Conservation (phyloP, 2,888 invertebrate genomes). For the Limnephilus lunatus region DNA sequence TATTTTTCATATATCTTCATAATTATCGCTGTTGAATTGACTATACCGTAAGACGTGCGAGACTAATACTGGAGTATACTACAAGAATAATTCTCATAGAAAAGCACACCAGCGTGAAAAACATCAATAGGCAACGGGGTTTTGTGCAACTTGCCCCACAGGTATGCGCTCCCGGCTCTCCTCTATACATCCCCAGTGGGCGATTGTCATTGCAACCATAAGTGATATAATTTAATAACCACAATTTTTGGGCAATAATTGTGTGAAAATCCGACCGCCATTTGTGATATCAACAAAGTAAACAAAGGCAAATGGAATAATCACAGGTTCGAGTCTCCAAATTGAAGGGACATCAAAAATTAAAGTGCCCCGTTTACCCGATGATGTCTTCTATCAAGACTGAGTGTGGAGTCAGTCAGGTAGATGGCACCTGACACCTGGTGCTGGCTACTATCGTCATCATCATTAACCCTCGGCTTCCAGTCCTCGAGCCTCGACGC, state of each 20-base stretch:
- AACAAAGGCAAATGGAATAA: background rate
- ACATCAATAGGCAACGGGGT: constrained; percentile 53
- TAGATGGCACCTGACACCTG: constrained; percentile 40
- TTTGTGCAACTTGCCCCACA: constrained; percentile 48
- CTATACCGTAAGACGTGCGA: constrained; percentile 33
- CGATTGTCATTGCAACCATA: background rate
- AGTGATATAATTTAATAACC: background rate
- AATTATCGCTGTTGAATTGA: constrained; percentile 10
- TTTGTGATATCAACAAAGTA: background rate
- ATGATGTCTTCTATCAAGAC: background rate
- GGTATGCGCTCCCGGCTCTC: background rate
- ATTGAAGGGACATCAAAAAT: constrained; percentile 27
- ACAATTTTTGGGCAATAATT: background rate
- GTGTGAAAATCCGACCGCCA: background rate
- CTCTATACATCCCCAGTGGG: background rate
- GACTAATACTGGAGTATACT: constrained; percentile 39
- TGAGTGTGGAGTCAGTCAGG: background rate
- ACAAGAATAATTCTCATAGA: constrained; percentile 50
- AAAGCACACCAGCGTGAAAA: constrained; percentile 51
- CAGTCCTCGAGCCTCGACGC: constrained; percentile 40
- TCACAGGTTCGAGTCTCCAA: constrained; percentile 3
- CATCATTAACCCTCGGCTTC: constrained; percentile 52
- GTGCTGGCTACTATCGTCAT: background rate
- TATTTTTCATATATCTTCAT: background rate
- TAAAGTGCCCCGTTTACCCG: background rate